phyloP scores from a whole-genome alignment of 1,140 invertebrate genomes.

The Colletes gigas region DNA sequence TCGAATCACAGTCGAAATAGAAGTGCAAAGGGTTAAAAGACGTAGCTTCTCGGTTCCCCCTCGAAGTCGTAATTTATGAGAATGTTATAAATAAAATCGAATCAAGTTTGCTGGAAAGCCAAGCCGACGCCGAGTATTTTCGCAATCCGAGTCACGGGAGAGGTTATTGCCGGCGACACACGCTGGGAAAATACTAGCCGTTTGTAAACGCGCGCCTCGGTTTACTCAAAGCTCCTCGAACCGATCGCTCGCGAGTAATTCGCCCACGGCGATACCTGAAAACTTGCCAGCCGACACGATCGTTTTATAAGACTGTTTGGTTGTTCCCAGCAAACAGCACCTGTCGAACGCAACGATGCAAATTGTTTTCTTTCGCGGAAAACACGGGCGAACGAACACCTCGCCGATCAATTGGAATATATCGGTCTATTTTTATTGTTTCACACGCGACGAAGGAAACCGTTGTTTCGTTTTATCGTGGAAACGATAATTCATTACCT shows the following conservation, averaged over 20 bases:
- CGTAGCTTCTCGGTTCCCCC: too few species aligned
- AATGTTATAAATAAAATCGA: too few species aligned
- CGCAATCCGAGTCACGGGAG: slow-evolving; percentile 46
- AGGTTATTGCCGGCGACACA: slow-evolving; percentile 19
- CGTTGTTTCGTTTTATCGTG: too few species aligned
- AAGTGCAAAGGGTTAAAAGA: too few species aligned
- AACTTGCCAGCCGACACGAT: not conserved
- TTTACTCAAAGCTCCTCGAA: slow-evolving; percentile 15
- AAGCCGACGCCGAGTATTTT: slow-evolving; percentile 17
- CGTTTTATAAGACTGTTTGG: not conserved
- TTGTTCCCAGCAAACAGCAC: slow-evolving; percentile 5
- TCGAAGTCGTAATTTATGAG: too few species aligned
- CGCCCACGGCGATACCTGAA: not conserved
- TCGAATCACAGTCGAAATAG: too few species aligned
- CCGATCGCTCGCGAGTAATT: slow-evolving; percentile 4
- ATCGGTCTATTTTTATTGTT: not conserved
- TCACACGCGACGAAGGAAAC: too few species aligned
- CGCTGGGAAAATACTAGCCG: slow-evolving; percentile 29
- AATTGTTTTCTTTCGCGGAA: slow-evolving; percentile 22
- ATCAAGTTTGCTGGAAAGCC: too few species aligned
- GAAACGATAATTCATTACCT: too few species aligned
- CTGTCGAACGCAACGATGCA: not conserved
- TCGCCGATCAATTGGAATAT: not conserved
- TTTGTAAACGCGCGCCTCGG: slow-evolving; percentile 28
- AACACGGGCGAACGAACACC: not conserved